phyloP scores from a whole-genome alignment of 2,797 vertebrate genomes.

The Poeciliopsis presidionis region DNA sequence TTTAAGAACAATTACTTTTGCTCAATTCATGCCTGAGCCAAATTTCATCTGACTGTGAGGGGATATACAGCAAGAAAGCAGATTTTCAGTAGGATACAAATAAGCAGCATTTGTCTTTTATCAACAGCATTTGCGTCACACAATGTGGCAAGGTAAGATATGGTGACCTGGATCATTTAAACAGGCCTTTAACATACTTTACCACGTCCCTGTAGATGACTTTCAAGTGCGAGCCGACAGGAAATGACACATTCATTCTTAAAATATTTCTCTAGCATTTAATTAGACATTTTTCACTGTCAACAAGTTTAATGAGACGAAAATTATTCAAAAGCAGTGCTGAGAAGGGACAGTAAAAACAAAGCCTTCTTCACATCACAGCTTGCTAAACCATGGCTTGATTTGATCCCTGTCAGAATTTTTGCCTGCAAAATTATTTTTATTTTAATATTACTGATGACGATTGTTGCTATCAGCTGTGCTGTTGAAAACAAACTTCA shows the following conservation, averaged over 20 bases:
- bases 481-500: not conserved
- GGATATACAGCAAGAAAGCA: not conserved
- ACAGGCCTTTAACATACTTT: slow-evolving; percentile 60
- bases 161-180: slow-evolving; percentile 51
- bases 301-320: not conserved
- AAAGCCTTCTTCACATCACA: not conserved
- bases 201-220: slow-evolving; percentile 60
- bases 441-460: not conserved
- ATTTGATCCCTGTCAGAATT: not conserved
- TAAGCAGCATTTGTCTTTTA: no score
- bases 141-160: not conserved
- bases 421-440: not conserved
- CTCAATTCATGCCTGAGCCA: not conserved
- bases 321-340: no score
- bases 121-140: not conserved
- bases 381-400: not conserved
- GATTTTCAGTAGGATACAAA: not conserved
- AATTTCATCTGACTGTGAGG: not conserved
- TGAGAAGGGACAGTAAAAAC: not conserved
- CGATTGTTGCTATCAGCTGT: not conserved
- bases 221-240: slow-evolving; percentile 76
- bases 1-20: not conserved
- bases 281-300: not conserved
- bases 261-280: not conserved
- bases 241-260: not conserved